Evolutionary conservation across 2,797 vertebrate species (phyloP).

Genomic region (Mus caroli): DNA sequence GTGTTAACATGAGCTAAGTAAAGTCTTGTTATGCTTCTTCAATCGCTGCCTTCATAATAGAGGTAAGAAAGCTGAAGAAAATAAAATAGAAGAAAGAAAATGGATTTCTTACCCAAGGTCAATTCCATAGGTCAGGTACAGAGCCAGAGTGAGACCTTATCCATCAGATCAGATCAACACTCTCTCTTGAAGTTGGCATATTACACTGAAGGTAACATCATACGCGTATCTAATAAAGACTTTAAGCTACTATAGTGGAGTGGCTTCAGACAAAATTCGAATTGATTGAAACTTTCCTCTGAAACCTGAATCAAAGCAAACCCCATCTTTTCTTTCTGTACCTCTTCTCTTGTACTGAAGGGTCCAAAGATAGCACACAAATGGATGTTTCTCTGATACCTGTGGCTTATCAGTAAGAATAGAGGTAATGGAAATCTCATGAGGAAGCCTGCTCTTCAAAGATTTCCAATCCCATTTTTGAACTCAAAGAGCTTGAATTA

Average conservation of each 20-base stretch:
- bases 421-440: constrained; percentile 83
- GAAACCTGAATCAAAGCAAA: constrained; percentile 82
- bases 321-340: constrained; percentile 67
- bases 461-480: constrained; percentile 84
- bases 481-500: constrained; percentile 80
- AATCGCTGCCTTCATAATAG: not conserved
- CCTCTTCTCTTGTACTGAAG: constrained; percentile 78
- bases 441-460: constrained; percentile 82
- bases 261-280: constrained; percentile 81
- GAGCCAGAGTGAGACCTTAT: constrained; percentile 48
- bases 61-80: constrained; percentile 14
- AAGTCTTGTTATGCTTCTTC: not conserved
- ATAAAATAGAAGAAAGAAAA: not conserved
- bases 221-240: constrained; percentile 77
- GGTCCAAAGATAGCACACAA: constrained; percentile 84
- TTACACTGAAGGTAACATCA: constrained; percentile 77
- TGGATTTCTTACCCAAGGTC: constrained; percentile 52
- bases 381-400: constrained; percentile 82
- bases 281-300: constrained; percentile 81
- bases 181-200: constrained; percentile 74
- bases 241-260: constrained; percentile 80
- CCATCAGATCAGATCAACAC: constrained; percentile 55
- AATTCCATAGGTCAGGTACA: constrained; percentile 51
- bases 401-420: constrained; percentile 85
- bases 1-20: constrained; percentile 10